A percentile compares a stretch with the other conserved stretches of the same genome.
phyloP scores from a whole-genome alignment of 2,797 vertebrate species.

The Anguilla megastoma region DNA sequence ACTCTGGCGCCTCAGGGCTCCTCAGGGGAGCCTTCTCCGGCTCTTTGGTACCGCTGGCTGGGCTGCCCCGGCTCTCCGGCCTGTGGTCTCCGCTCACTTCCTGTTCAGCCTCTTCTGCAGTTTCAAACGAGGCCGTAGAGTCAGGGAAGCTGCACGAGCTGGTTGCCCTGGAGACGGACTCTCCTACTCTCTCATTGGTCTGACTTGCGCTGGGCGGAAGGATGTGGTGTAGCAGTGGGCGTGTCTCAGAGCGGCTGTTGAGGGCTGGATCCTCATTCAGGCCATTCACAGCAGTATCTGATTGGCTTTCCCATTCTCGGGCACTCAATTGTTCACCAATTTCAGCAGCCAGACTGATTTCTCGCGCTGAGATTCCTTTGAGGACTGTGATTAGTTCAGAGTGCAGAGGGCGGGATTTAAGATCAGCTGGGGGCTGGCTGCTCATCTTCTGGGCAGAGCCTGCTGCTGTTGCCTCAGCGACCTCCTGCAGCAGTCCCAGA shows the following conservation, averaged over 20 bases:
- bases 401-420: neutral
- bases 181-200: conserved; percentile 58
- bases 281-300: conserved; percentile 5
- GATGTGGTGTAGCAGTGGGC: conserved; percentile 27
- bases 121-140: conserved; percentile 69
- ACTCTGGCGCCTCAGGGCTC: conserved; percentile 55
- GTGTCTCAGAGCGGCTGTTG: conserved; percentile 40
- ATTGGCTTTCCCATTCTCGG: conserved; percentile 42
- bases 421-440: conserved; percentile 14
- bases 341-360: conserved; percentile 51
- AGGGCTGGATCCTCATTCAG: conserved; percentile 25
- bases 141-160: conserved; percentile 71
- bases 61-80: conserved; percentile 25
- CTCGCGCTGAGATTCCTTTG: conserved; percentile 49
- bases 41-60: neutral
- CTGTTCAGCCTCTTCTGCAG: conserved; percentile 55
- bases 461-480: conserved; percentile 58
- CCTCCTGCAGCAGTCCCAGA: conserved; percentile 75
- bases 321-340: conserved; percentile 34
- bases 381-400: neutral
- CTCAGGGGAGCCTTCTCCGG: neutral
- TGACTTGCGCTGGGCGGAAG: conserved; percentile 52
- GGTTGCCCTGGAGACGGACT: conserved; percentile 59
- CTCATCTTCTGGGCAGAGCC: conserved; percentile 61
- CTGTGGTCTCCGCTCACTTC: neutral